Percentiles rank a stretch among this genome's conserved stretches.
These are phyloP conservation scores for Xiphydria camelus DNA, from an alignment of 2,888 invertebrate genomes.

Conservation along the genomic window DNA sequence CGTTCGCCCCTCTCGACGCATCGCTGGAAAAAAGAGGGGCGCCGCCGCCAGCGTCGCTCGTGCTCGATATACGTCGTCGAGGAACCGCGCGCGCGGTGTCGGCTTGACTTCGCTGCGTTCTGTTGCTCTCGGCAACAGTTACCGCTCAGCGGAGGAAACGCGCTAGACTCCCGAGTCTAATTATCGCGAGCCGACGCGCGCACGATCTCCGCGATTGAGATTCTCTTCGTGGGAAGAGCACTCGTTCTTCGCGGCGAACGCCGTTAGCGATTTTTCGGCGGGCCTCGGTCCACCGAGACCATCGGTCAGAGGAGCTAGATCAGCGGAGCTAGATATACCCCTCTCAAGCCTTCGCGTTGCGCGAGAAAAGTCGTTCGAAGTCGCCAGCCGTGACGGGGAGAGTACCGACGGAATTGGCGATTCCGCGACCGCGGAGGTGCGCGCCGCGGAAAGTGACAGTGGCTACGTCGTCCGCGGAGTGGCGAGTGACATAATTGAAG, in stretches of 20 bases:
- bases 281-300: no score
- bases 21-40: not conserved
- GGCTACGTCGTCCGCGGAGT: constrained; percentile 21
- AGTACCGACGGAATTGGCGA: constrained; percentile 26
- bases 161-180: no score
- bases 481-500: constrained; percentile 39
- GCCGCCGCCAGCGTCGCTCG: not conserved
- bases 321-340: not conserved
- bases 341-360: not conserved
- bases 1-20: no score
- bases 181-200: no score
- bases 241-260: no score
- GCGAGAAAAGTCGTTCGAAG: not conserved
- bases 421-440: constrained; percentile 18
- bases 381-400: constrained; percentile 21
- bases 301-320: not conserved
- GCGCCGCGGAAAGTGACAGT: constrained; percentile 28
- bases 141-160: constrained; percentile 37
- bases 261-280: no score
- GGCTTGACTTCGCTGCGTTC: constrained; percentile 34
- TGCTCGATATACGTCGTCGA: constrained; percentile 2
- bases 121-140: constrained; percentile 44
- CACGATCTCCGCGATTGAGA: no score
- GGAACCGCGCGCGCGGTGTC: constrained; percentile 15
- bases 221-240: no score